Evolutionary conservation across 2,888 invertebrate genomes (phyloP).

Genomic region (Cabera pusaria): DNA sequence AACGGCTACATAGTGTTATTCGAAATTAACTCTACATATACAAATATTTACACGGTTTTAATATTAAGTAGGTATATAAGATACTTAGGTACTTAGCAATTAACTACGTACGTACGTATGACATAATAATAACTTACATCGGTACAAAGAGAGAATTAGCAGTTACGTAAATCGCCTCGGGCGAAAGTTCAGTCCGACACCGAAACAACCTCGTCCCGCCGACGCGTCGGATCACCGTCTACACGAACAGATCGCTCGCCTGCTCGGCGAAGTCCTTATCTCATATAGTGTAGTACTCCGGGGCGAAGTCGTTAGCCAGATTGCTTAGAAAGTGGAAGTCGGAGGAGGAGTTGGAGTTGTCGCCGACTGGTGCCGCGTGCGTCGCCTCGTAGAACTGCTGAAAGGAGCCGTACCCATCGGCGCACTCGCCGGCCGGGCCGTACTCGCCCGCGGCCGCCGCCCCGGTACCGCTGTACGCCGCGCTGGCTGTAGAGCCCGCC

Average conservation of each 20-base stretch:
- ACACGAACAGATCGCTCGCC: slow-evolving; percentile 80
- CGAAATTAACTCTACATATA: slow-evolving; percentile 28
- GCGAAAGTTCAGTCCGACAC: slow-evolving; percentile 51
- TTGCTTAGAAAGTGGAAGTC: slow-evolving; percentile 97
- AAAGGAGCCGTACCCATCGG: slow-evolving; percentile 87
- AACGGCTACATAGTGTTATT: slow-evolving; percentile 20
- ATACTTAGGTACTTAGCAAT: slow-evolving; percentile 35
- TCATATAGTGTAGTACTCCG: slow-evolving; percentile 92
- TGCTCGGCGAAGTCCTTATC: slow-evolving; percentile 82
- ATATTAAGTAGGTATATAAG: too few species aligned
- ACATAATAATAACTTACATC: slow-evolving; percentile 46
- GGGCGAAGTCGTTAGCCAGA: slow-evolving; percentile 95
- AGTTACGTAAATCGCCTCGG: slow-evolving; percentile 54
- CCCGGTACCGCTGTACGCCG: slow-evolving; percentile 33
- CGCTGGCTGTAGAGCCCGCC: slow-evolving; percentile 36
- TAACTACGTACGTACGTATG: slow-evolving; percentile 49
- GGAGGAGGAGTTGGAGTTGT: slow-evolving; percentile 95
- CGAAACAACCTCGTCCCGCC: too few species aligned
- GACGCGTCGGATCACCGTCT: too few species aligned
- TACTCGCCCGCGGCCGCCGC: slow-evolving; percentile 45
- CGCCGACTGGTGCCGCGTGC: slow-evolving; percentile 83
- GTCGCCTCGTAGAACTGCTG: slow-evolving; percentile 87
- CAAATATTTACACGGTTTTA: slow-evolving; percentile 72
- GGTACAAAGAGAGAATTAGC: slow-evolving; percentile 50
- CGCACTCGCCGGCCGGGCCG: slow-evolving; percentile 73